Evolutionary conservation across 2,113 vertebrate genomes (phyloP), one percentile per base, ranked within the genome.

Genomic region (Protomyctophum bolini): DNA sequence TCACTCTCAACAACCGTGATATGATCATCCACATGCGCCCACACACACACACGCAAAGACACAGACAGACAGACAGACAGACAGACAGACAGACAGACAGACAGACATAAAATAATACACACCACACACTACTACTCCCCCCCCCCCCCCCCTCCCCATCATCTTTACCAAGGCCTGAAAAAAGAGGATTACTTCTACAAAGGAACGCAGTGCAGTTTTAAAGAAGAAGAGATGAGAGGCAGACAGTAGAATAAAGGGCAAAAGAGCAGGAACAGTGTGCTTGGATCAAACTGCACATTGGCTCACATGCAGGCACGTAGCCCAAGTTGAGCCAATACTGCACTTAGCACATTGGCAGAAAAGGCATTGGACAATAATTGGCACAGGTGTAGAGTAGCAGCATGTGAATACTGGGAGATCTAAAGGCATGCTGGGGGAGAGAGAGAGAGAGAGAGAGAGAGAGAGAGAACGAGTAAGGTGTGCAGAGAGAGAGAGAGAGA

Each of bases 121-220:
- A n/a, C n/a, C n/a, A n/a, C 41, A 60, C 67, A 45, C 50, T 50
- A 7, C 54, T 56, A 65, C 60, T 12, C 29, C 10, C 41, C 29
- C 6, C 56, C 28, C 56, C 46, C 33, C 4, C 9, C 8, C 29
- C 46, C 29, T 41, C 58, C n/a, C 29, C 9, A 28, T 45, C 29
- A 6, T 11, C 28, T 58, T 70, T 67, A 68, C n/a, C 60, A 60
- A 63, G 58, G 45, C 50, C 58, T 46, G 14, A 68, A 69, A n/a
- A n/a, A n/a, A 69, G 63, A 79, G 66, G 21, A 72, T 58, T 66
- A 63, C 45, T 67, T 57, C 47, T 12, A 73, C 59, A 76, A 73
- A 81, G 21, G n/a, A n/a, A n/a, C n/a, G 69, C 59, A 29, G 33
- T 6, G 33, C 5, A 55, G 59, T 63, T 46, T 2, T 54, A 70